Conservation (phyloP, 1,140 invertebrate species). For the Brachionus manjavacas region DNA sequence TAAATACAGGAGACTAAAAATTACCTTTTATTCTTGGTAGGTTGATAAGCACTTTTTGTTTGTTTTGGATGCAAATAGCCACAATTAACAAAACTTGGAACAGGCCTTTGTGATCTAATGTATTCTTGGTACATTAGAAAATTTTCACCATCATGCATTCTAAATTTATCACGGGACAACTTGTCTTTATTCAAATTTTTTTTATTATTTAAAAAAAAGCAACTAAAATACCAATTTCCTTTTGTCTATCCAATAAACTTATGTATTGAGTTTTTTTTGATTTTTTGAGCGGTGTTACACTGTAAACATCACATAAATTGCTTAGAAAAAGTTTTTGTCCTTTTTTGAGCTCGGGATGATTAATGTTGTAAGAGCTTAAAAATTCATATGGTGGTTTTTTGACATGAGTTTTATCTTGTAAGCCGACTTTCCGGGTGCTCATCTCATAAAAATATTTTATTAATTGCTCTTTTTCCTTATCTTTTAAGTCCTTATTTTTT, state of each 20-base stretch:
- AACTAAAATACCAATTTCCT: background rate
- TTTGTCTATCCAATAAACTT: background rate
- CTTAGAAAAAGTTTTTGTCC: conserved; percentile 11
- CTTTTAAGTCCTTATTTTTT: background rate
- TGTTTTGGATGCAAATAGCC: background rate
- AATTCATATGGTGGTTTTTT: conserved; percentile 10
- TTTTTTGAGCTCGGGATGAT: conserved; percentile 7
- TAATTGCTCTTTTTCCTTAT: background rate
- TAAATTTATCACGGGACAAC: background rate
- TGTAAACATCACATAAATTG: conserved; percentile 14
- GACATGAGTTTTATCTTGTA: conserved; percentile 15
- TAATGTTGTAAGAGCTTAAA: background rate
- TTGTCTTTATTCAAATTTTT: background rate
- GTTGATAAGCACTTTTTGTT: background rate
- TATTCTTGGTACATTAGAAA: background rate
- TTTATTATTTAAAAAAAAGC: background rate
- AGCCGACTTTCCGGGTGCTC: background rate
- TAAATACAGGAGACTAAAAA: too few species aligned
- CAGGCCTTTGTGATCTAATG: background rate
- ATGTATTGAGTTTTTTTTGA: conserved; percentile 4
- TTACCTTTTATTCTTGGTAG: background rate
- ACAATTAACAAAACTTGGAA: conserved; percentile 23
- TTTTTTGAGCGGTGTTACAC: conserved; percentile 12
- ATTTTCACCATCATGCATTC: conserved; percentile 24
- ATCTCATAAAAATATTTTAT: background rate